phyloP scores from a whole-genome alignment of 2,797 vertebrate genomes.

The Columba guinea region DNA sequence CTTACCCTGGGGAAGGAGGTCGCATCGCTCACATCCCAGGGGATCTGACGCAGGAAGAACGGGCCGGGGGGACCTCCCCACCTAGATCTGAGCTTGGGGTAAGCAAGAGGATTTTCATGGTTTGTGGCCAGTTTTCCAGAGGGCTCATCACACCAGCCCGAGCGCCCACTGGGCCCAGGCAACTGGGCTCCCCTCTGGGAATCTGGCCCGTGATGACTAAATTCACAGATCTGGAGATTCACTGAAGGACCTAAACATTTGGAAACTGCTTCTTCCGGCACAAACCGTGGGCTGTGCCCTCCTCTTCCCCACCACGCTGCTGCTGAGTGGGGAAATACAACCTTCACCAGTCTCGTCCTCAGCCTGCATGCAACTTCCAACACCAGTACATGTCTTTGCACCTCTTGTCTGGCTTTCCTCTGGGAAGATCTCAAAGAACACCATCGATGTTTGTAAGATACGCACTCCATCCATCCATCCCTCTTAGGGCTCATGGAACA shows the following conservation, averaged over 20 bases:
- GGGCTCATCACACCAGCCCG: background rate
- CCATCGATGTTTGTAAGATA: background rate
- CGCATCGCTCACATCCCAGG: fast-evolving
- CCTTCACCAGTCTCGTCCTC: background rate
- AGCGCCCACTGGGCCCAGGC: background rate
- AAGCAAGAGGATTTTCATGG: background rate
- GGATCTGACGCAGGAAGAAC: background rate
- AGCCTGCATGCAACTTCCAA: fast-evolving
- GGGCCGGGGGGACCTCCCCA: background rate
- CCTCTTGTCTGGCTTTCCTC: background rate
- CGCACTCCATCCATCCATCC: background rate
- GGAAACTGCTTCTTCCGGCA: background rate
- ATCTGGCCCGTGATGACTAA: background rate
- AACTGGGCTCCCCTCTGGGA: background rate
- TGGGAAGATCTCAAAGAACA: background rate
- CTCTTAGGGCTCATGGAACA: fast-evolving
- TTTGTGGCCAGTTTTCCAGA: background rate
- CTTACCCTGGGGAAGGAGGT: background rate
- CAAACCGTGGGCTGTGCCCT: background rate
- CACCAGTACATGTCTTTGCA: fast-evolving
- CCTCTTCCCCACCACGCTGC: background rate
- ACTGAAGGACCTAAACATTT: background rate
- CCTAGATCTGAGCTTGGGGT: background rate
- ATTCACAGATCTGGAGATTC: background rate
- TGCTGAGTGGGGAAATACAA: background rate